Evolutionary conservation across 2,888 invertebrate species (phyloP).

Genomic region (Epicampocera succincta): DNA sequence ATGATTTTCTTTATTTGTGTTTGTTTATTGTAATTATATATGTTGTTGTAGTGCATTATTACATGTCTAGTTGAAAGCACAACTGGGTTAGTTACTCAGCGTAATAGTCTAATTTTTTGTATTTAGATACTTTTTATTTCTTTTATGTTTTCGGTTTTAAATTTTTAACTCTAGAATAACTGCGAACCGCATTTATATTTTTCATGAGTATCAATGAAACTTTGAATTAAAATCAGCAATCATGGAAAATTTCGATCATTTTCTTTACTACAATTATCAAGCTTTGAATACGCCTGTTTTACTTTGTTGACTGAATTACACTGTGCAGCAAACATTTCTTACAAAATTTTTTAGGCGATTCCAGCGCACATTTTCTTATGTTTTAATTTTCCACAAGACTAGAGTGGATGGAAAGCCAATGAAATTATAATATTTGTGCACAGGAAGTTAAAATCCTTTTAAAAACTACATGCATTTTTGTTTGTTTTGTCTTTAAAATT

Average conservation of each 20-base stretch:
- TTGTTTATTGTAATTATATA: slow-evolving; percentile 51
- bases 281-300: no score
- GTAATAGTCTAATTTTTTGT: slow-evolving; percentile 17
- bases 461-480: no score
- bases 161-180: slow-evolving; percentile 10
- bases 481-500: no score
- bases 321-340: no score
- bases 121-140: slow-evolving; percentile 3
- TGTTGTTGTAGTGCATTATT: slow-evolving; percentile 39
- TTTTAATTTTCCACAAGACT: no score
- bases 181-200: neutral
- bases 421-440: no score
- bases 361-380: no score
- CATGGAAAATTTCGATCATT: neutral
- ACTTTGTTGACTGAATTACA: no score
- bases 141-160: neutral
- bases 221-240: neutral
- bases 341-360: no score
- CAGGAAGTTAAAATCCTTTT: no score
- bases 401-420: no score
- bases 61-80: slow-evolving; percentile 57
- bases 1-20: slow-evolving; percentile 13
- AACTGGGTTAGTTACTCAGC: slow-evolving; percentile 60
- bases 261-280: no score
- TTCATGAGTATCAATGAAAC: slow-evolving; percentile 11